Evolutionary conservation across 92 coral and sea anemone species (phyloP), one percentile per base, ranked within the genome.

Genomic region (Porites divaricata): DNA sequence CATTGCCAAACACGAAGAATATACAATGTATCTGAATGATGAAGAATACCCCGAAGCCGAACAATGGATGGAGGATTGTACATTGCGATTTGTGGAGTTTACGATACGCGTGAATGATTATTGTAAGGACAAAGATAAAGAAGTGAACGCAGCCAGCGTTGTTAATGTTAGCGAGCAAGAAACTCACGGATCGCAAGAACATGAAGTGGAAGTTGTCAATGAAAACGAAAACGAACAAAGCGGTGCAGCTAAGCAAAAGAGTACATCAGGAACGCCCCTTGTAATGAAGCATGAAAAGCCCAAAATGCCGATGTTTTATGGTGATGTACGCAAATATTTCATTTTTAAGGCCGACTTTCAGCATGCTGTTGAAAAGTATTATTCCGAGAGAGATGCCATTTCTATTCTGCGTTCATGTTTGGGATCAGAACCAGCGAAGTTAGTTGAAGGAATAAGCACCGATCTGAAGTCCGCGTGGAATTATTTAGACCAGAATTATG

Each of bases 291-390:
- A 90, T 58, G 93, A 90, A 73, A 86, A 73, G 79, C 90, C 85
- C 0, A 90, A 90, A 56, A 49, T 81, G 20, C 88, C 88, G 52
- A 67, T 11, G 14, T 83, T 90, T 49, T 24, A 63, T 25, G 88
- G 94, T 13, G 91, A 90, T 72, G 91, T 90, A n/a, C 80, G 91
- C 20, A 76, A 82, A 54, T 90, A 90, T 50, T 87, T 83, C 67
- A 87, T 90, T 16, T 91, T 91, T 45, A 78, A 78, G 72, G 85
- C 77, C 51, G 89, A 90, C 53, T n/a, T n/a, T n/a, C n/a, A n/a
- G n/a, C n/a, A n/a, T n/a, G n/a, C n/a, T n/a, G n/a, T n/a, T n/a
- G n/a, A n/a, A n/a, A n/a, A n/a, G n/a, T n/a, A n/a, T n/a, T n/a
- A n/a, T n/a, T n/a, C n/a, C n/a, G n/a, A n/a, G n/a, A n/a, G n/a